Evolutionary conservation across 2,797 vertebrate species (phyloP), one percentile per base, ranked within the genome.

Genomic region (Alectoris magna): DNA sequence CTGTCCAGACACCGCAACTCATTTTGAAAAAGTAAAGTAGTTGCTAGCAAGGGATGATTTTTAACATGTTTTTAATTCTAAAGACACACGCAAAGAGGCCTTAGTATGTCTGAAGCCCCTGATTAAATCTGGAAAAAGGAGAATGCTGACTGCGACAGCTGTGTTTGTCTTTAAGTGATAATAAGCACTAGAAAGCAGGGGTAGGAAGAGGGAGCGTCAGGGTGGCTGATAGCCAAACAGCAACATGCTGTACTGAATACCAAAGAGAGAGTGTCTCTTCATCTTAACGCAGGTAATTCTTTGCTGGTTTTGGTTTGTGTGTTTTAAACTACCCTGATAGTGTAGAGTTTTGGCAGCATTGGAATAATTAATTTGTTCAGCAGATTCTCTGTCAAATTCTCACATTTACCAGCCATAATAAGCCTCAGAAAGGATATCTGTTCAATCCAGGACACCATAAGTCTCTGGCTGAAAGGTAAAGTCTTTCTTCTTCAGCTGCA

Each of bases 221-320:
- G 41, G 19, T 2, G 4, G 43, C 43, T 81, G 56, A 39, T 70
- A 87, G 59, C 31, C 70, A 78, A 72, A 46, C 26, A 36, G 36
- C 59, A n/a, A 3, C 2, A 55, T 83, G 59, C 69, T 93, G 27
- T 81, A 17, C 44, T 82, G 43, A 81, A 66, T 70, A 72, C 48
- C 67, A 92, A 71, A 83, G 53, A 43, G 26, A 88, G 23, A 63
- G 43, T 31, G 59, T 6, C 51, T 38, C 48, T 91, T 92, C 72
- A 12, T 77, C 75, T 84, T 85, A 81, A 72, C 38, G 23, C 63
- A 91, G 79, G 82, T 95, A 92, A 91, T 78, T 95, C 53, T 41
- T 89, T 56, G 14, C 63, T 91, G 27, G 7, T 39, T 91, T 91
- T 10, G n/a, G 74, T 93, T 67, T 46, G 14, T 68, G 84, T 78